These are phyloP conservation scores for Thalpophila matura DNA, from an alignment of 2,888 invertebrate species.

Conservation along the genomic window DNA sequence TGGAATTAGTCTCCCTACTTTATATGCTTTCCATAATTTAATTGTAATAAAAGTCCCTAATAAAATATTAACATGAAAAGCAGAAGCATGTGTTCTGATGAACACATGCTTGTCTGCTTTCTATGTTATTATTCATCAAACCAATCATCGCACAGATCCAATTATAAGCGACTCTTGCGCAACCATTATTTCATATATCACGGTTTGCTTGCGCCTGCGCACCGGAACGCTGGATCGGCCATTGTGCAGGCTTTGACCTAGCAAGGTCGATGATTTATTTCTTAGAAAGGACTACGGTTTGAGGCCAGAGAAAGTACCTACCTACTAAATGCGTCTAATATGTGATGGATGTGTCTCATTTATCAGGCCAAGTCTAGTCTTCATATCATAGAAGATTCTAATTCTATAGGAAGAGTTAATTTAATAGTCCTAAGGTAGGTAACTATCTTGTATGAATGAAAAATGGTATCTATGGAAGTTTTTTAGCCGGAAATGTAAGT, in stretches of 20 bases:
- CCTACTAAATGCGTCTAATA: slow-evolving; percentile 11
- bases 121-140: slow-evolving; percentile 24
- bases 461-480: slow-evolving; percentile 5
- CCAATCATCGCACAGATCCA: slow-evolving; percentile 54
- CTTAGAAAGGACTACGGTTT: slow-evolving; percentile 56
- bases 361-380: slow-evolving; percentile 14
- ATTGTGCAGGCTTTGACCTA: slow-evolving; percentile 65
- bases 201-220: slow-evolving; percentile 43
- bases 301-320: slow-evolving; percentile 63
- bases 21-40: too few relatives aligned
- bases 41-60: too few relatives aligned
- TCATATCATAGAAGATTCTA: slow-evolving; percentile 4
- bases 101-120: background rate
- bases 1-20: too few relatives aligned
- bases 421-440: too few relatives aligned
- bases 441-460: slow-evolving; percentile 20
- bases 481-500: slow-evolving; percentile 46
- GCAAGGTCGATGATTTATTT: slow-evolving; percentile 67
- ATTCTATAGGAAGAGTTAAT: background rate
- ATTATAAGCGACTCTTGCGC: slow-evolving; percentile 57
- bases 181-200: slow-evolving; percentile 61
- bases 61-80: slow-evolving; percentile 33
- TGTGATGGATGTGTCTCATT: slow-evolving; percentile 33
- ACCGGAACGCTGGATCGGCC: slow-evolving; percentile 49
- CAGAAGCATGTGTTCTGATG: slow-evolving; percentile 20